phyloP scores from a whole-genome alignment of 1,140 invertebrate genomes.

The Pteromalus puparum region DNA sequence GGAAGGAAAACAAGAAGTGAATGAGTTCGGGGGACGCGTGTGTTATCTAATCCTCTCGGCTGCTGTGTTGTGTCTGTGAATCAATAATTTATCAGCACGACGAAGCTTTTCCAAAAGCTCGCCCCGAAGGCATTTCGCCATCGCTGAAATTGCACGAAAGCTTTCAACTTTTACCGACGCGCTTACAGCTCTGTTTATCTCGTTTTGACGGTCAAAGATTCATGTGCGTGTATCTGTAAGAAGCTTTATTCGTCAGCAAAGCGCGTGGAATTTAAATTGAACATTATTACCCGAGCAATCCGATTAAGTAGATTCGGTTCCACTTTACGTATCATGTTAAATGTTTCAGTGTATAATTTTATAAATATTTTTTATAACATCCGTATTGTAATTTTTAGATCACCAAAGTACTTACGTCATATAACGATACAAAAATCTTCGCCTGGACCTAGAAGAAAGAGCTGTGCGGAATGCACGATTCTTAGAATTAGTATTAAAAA shows the following conservation, averaged over 20 bases:
- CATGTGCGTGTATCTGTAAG: not conserved
- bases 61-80: not conserved
- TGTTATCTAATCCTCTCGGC: not conserved
- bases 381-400: too few relatives aligned
- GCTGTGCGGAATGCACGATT: too few relatives aligned
- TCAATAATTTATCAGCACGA: not conserved
- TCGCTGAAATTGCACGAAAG: too few relatives aligned
- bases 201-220: too few relatives aligned
- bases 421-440: too few relatives aligned
- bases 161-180: not conserved
- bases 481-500: too few relatives aligned
- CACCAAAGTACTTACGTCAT: not conserved
- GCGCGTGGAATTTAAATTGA: not conserved
- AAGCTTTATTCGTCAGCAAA: not conserved
- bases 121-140: not conserved
- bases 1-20: conserved; percentile 27
- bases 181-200: not conserved
- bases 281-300: not conserved
- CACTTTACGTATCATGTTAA: too few relatives aligned
- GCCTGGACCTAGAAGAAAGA: not conserved
- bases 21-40: not conserved
- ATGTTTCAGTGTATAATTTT: too few relatives aligned
- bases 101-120: not conserved
- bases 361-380: not conserved
- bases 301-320: not conserved